Base-by-base conservation (phyloP, 2,888 invertebrate species). In the Congeria kusceri region DNA sequence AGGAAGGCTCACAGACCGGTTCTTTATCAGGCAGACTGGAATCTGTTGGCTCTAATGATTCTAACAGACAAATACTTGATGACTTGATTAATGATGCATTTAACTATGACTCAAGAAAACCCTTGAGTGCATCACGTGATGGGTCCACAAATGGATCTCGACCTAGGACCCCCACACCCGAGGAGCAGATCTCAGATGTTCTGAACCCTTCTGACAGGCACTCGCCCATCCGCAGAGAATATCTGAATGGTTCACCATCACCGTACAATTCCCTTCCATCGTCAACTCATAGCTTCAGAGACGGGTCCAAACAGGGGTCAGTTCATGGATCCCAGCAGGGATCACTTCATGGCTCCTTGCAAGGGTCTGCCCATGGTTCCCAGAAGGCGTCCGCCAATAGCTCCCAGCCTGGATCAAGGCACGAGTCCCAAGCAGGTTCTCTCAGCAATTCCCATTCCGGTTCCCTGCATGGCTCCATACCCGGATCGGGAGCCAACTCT, bases 141-240 rank as follows among this genome's bases (percentile, higher is more conserved):
- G 71, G 74, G 11, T 83, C 84, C 4, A 32, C 47, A 15, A 69
- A 70, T 59, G 74, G 84, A 7, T 83, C 84, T 20, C 66, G 67
- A 18, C 66, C 83, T 47, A 73, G 65, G n/a, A 87, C 83, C 0
- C 70, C 85, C 13, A 63, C 80, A 20, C 27, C 66, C 15, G 28
- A 46, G 29, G 83, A 79, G 67, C 84, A 80, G 62, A 84, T 79
- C 53, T 71, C 56, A 57, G 86, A 86, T 82, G 84, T 86, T 25
- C 62, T 86, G 7, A 84, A 83, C 23, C 84, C 84, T 7, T 62
- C 86, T n/a, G 83, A 83, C 25, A 39, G 83, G n/a, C 83, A 83
- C 67, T 83, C 83, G 25, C 83, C 83, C 46, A 83, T 83, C 23
- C 62, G 83, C 25, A 69, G 83, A 13, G 83, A 83, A 9, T 83